Conservation (phyloP, 2,888 invertebrate species). For the Neoitamus cyanurus region DNA sequence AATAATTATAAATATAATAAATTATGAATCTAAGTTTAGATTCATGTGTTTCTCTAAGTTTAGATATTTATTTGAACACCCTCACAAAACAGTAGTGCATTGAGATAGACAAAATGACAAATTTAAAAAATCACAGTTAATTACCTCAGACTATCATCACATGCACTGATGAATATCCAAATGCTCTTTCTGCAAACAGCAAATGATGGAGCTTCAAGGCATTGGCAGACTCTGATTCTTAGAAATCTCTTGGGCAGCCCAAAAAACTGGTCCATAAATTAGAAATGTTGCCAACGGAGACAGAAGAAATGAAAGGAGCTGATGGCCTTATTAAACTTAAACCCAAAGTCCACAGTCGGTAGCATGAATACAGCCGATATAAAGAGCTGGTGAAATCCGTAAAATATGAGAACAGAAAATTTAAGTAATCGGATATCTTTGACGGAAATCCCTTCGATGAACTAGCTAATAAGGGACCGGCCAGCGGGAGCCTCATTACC, state of each 20-base stretch:
- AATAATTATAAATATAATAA: too few species aligned
- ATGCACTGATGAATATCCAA: not conserved
- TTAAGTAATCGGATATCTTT: conserved; percentile 45
- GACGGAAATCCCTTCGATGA: conserved; percentile 37
- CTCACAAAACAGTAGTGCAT: too few species aligned
- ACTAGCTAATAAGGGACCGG: conserved; percentile 18
- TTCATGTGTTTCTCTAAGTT: too few species aligned
- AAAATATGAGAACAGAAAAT: conserved; percentile 39
- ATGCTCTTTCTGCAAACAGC: not conserved
- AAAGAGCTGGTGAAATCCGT: conserved; percentile 24
- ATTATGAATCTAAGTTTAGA: too few species aligned
- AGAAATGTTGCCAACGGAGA: conserved; percentile 36
- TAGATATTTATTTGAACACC: too few species aligned
- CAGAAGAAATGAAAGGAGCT: conserved; percentile 13
- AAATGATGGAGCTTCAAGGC: not conserved
- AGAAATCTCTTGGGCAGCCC: not conserved
- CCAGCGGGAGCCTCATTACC: conserved; percentile 2
- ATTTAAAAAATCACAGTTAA: too few species aligned
- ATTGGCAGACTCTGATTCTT: not conserved
- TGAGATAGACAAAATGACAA: too few species aligned
- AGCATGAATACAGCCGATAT: not conserved
- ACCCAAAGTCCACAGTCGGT: not conserved
- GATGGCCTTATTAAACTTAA: conserved; percentile 36
- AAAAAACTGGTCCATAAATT: conserved; percentile 25
- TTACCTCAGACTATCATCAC: not conserved